Percentiles rank a stretch among this genome's conserved stretches.
Conservation (phyloP, 2,888 invertebrate species). For the Dryocosmus kuriphilus region DNA sequence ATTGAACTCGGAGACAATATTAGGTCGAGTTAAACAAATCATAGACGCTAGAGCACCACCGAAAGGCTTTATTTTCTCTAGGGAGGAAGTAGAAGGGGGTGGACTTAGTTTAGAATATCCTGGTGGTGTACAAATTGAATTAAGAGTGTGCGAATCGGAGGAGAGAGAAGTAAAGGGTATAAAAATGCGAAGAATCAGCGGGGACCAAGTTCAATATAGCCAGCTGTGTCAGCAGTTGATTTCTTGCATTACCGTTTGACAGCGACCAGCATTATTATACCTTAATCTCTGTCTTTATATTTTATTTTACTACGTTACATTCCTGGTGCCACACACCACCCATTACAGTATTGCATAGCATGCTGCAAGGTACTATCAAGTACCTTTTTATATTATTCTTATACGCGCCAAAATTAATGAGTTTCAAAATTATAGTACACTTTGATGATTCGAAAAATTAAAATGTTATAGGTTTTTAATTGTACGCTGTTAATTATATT, state of each 20-base stretch:
- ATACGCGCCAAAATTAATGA: background rate
- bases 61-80: conserved; percentile 81
- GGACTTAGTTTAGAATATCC: conserved; percentile 86
- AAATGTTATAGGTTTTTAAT: conserved; percentile 5
- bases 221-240: conserved; percentile 93
- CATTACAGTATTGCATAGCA: conserved; percentile 72
- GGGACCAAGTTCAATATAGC: conserved; percentile 92
- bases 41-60: conserved; percentile 90
- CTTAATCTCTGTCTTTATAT: conserved; percentile 58
- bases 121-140: conserved; percentile 91
- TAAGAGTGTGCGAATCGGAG: conserved; percentile 88
- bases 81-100: conserved; percentile 77
- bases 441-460: conserved; percentile 19
- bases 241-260: conserved; percentile 89
- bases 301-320: conserved; percentile 66
- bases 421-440: conserved; percentile 28
- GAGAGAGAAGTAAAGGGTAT: conserved; percentile 87
- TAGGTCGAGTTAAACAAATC: conserved; percentile 88
- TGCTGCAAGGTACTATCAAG: conserved; percentile 54
- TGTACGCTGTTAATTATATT: background rate
- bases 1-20: conserved; percentile 87
- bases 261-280: conserved; percentile 65
- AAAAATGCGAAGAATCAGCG: conserved; percentile 91
- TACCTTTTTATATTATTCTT: conserved; percentile 17
- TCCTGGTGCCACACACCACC: conserved; percentile 64